Conservation (phyloP, 2,113 vertebrate genomes). For the Ahaetulla prasina region DNA sequence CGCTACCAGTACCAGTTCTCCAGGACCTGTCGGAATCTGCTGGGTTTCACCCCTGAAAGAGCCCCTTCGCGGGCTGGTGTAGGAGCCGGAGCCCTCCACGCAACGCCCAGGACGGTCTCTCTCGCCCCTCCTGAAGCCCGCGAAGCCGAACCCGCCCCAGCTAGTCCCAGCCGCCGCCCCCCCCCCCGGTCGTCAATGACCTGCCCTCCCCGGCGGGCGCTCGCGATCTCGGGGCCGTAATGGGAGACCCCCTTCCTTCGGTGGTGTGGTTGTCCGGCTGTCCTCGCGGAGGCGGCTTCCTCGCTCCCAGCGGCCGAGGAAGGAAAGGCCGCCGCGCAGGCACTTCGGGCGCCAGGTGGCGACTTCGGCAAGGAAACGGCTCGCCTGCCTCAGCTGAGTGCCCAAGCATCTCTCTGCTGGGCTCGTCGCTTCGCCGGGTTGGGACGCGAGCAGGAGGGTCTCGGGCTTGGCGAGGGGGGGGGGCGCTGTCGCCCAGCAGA, state of each 20-base stretch:
- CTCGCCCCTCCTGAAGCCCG: too few relatives aligned
- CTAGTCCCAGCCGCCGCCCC: not conserved
- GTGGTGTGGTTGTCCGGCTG: not conserved
- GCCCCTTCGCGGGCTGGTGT: not conserved
- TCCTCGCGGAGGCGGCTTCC: not conserved
- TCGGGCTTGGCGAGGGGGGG: not conserved
- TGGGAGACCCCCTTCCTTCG: not conserved
- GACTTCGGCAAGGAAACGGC: not conserved
- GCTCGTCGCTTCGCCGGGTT: not conserved
- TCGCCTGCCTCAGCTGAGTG: not conserved
- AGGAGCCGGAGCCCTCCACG: not conserved
- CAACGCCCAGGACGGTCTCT: too few relatives aligned
- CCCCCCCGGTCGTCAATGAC: constrained; percentile 49
- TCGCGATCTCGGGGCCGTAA: constrained; percentile 48
- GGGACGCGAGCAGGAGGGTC: not conserved
- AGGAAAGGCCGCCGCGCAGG: not conserved
- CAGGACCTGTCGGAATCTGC: too few relatives aligned
- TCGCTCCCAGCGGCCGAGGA: not conserved
- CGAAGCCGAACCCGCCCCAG: not conserved
- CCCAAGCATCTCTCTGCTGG: not conserved
- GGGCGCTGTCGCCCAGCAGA: not conserved
- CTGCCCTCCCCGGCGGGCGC: constrained; percentile 88
- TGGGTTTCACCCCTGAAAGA: too few relatives aligned
- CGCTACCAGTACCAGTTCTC: too few relatives aligned
- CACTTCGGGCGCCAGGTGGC: not conserved